Conservation (phyloP, 1,140 invertebrate species). For the Scaptomyza graminum region DNA sequence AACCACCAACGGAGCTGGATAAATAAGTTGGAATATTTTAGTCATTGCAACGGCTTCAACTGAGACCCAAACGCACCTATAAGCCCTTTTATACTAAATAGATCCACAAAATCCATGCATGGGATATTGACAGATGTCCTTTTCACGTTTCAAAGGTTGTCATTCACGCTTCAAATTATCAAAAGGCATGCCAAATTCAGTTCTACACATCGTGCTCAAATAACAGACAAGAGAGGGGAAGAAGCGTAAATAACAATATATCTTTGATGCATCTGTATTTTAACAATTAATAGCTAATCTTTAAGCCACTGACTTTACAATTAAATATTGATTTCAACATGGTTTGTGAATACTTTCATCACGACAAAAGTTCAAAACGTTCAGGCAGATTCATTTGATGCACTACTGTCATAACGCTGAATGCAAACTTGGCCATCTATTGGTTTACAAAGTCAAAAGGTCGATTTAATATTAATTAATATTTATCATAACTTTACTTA, state of each 20-base stretch:
- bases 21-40: neutral
- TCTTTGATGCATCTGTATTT: too few species aligned
- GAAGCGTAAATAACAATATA: too few species aligned
- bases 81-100: neutral
- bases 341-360: too few species aligned
- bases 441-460: too few species aligned
- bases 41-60: neutral
- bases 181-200: too few species aligned
- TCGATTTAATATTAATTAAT: too few species aligned
- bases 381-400: neutral
- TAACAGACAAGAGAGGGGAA: too few species aligned
- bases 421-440: slow-evolving; percentile 36
- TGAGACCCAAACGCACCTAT: neutral
- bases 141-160: neutral
- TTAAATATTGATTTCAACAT: too few species aligned
- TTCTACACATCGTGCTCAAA: too few species aligned
- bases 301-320: too few species aligned
- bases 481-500: neutral
- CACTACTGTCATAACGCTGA: slow-evolving; percentile 13
- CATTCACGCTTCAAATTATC: too few species aligned
- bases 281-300: too few species aligned
- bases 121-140: neutral
- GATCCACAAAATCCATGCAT: neutral
- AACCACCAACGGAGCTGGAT: neutral
- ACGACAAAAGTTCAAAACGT: neutral